These are phyloP conservation scores for Drosophila koepferae DNA, from an alignment of 2,888 invertebrate species.

Conservation along the genomic window DNA sequence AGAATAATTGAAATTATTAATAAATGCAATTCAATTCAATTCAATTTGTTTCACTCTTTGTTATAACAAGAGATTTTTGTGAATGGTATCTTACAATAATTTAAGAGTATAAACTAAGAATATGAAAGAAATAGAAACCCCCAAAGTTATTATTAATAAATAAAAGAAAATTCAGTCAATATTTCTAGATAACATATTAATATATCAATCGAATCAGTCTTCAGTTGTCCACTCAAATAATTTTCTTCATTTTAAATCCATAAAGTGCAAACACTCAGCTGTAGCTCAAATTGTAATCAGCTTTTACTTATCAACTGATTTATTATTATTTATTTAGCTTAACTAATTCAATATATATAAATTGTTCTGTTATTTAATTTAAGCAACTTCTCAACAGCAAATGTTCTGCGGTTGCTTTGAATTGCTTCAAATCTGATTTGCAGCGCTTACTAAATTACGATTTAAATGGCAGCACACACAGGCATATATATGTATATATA, in stretches of 20 bases:
- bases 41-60: no score
- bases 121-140: no score
- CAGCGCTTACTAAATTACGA: slow-evolving; percentile 34
- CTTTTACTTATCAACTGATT: neutral
- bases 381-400: neutral
- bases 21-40: neutral
- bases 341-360: neutral
- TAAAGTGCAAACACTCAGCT: no score
- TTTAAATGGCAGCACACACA: slow-evolving; percentile 32
- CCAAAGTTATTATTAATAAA: no score
- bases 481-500: neutral
- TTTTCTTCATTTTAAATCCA: neutral
- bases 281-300: neutral
- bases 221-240: no score
- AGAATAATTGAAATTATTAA: neutral
- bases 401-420: slow-evolving; percentile 29
- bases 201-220: no score
- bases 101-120: no score
- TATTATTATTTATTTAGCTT: neutral
- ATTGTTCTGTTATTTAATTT: neutral
- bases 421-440: slow-evolving; percentile 43
- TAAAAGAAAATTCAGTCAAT: no score
- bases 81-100: no score
- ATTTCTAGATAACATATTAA: no score
- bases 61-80: no score